Conservation (phyloP, 2,888 invertebrate genomes). For the Melanophora roralis region DNA sequence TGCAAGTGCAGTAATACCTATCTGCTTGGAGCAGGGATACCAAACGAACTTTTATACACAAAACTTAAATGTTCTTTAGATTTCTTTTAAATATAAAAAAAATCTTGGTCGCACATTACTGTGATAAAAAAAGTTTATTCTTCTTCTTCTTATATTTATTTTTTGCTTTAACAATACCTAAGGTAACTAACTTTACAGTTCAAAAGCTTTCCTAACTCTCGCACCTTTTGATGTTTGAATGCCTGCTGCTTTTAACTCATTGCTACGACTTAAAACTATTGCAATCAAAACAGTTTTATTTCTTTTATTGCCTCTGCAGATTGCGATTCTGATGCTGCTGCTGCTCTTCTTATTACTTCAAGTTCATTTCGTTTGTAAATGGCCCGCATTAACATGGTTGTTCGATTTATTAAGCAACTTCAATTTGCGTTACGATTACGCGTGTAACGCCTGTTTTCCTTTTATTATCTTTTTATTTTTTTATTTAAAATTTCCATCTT, state of each 20-base stretch:
- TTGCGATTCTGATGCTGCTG: slow-evolving; percentile 57
- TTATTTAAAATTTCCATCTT: background rate
- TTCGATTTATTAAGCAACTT: slow-evolving; percentile 76
- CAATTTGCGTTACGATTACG: slow-evolving; percentile 74
- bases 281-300: slow-evolving; percentile 60
- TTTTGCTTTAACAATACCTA: slow-evolving; percentile 30
- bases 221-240: slow-evolving; percentile 74
- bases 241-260: slow-evolving; percentile 65
- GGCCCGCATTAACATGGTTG: slow-evolving; percentile 76
- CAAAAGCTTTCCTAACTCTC: slow-evolving; percentile 76
- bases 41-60: background rate
- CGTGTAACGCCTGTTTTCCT: slow-evolving; percentile 67
- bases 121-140: background rate
- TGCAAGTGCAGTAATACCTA: slow-evolving; percentile 59
- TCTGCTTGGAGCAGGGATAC: slow-evolving; percentile 19
- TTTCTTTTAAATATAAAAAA: slow-evolving; percentile 17
- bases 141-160: background rate
- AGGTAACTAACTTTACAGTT: slow-evolving; percentile 62
- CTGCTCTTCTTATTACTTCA: slow-evolving; percentile 62
- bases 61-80: slow-evolving; percentile 11
- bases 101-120: slow-evolving; percentile 7
- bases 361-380: slow-evolving; percentile 73
- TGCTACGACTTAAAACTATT: slow-evolving; percentile 63
- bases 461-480: background rate
- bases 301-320: slow-evolving; percentile 43